phyloP scores from a whole-genome alignment of 2,888 invertebrate species.

The Ornithoptera priamus region DNA sequence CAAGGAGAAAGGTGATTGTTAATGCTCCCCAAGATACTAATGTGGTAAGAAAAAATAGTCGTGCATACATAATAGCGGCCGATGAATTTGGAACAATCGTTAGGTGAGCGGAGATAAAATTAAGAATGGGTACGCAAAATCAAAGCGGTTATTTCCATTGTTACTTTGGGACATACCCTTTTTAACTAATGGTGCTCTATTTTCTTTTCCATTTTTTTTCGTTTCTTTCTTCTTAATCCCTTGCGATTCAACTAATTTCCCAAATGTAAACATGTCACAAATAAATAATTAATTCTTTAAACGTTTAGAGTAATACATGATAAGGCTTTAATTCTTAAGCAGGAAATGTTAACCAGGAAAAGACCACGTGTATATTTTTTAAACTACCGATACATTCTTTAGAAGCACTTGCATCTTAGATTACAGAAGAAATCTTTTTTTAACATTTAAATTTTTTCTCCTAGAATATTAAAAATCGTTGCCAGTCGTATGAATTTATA shows the following conservation, averaged over 20 bases:
- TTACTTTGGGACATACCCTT: slow-evolving; percentile 64
- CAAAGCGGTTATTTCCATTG: slow-evolving; percentile 28
- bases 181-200: slow-evolving; percentile 58
- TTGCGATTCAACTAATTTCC: slow-evolving; percentile 49
- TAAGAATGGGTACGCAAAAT: not conserved
- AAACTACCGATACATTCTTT: not conserved
- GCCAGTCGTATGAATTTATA: not conserved
- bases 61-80: slow-evolving; percentile 11
- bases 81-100: slow-evolving; percentile 1
- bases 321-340: no score
- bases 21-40: slow-evolving; percentile 14
- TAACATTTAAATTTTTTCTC: not conserved
- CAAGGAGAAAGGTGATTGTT: slow-evolving; percentile 21
- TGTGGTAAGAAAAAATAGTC: slow-evolving; percentile 11
- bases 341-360: not conserved
- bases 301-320: not conserved
- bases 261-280: not conserved
- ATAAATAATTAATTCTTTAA: not conserved
- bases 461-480: not conserved
- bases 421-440: not conserved
- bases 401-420: not conserved
- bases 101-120: not conserved
- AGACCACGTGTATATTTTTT: not conserved
- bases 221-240: slow-evolving; percentile 64
- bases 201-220: slow-evolving; percentile 71